Conservation (phyloP, 2,113 vertebrate species). For the Cavia porcellus region DNA sequence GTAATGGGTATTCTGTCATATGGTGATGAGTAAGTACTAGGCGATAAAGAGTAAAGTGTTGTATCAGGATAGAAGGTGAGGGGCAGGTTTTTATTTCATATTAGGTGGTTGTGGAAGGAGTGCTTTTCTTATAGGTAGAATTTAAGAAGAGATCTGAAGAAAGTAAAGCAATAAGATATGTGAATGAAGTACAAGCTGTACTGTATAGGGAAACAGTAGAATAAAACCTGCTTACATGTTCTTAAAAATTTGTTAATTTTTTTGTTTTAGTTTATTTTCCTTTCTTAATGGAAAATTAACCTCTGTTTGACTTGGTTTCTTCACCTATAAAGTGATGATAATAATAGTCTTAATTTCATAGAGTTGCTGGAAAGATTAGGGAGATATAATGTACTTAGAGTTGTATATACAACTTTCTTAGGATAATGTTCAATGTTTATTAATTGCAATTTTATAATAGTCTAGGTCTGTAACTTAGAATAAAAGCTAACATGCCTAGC, state of each 20-base stretch:
- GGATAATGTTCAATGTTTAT: not conserved
- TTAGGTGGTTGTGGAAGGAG: fast-evolving
- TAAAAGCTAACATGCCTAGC: not conserved
- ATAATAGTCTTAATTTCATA: not conserved
- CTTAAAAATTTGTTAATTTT: not conserved
- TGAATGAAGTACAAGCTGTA: not conserved
- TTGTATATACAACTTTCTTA: not conserved
- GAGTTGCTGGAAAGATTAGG: not conserved
- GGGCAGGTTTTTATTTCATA: not conserved
- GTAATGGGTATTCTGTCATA: not conserved
- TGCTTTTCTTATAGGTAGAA: too few relatives aligned
- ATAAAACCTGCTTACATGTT: not conserved
- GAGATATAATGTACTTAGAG: not conserved
- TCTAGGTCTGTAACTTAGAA: not conserved
- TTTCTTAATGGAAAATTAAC: not conserved
- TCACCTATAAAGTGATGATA: not conserved
- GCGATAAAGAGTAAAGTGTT: not conserved
- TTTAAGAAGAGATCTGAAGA: not conserved
- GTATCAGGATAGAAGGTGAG: fast-evolving
- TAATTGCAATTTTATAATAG: not conserved
- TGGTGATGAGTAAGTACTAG: not conserved
- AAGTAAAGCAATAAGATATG: not conserved
- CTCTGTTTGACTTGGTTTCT: constrained; percentile 4
- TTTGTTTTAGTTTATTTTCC: not conserved
- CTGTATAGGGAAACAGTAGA: not conserved